These are phyloP conservation scores for Tenthredo mesomela DNA, from an alignment of 2,888 invertebrate genomes.

Conservation along the genomic window DNA sequence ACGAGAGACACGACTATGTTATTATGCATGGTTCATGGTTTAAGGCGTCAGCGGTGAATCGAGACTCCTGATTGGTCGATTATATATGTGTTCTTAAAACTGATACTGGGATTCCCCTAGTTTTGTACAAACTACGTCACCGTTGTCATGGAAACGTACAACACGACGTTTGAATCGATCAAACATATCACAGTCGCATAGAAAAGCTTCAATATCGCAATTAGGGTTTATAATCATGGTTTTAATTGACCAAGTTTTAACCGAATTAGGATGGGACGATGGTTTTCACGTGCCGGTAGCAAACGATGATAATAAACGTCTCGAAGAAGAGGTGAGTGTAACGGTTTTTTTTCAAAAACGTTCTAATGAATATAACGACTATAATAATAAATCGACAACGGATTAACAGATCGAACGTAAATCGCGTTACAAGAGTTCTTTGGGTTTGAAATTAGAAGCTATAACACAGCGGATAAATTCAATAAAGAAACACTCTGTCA, in stretches of 20 bases:
- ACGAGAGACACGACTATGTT: no score
- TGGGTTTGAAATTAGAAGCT: constrained; percentile 77
- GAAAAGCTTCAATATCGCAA: not conserved
- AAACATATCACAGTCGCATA: not conserved
- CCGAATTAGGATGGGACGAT: constrained; percentile 87
- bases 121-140: not conserved
- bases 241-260: constrained; percentile 83
- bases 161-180: not conserved
- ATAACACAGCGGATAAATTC: constrained; percentile 77
- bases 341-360: no score
- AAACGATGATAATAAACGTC: constrained; percentile 84
- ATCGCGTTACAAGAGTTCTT: constrained; percentile 78
- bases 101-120: not conserved
- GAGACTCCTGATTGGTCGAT: no score
- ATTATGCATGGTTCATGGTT: no score
- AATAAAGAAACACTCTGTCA: constrained; percentile 79
- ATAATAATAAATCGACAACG: no score
- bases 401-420: constrained; percentile 77
- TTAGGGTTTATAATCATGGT: constrained; percentile 61
- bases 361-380: no score
- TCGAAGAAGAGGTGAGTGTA: constrained; percentile 79
- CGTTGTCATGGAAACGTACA: not conserved
- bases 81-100: not conserved
- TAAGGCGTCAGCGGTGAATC: no score
- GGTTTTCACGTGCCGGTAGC: constrained; percentile 91